A percentile compares a stretch with the other conserved stretches of the same genome.
Conservation (phyloP, 2,113 vertebrate species). For the Ophiodon elongatus region DNA sequence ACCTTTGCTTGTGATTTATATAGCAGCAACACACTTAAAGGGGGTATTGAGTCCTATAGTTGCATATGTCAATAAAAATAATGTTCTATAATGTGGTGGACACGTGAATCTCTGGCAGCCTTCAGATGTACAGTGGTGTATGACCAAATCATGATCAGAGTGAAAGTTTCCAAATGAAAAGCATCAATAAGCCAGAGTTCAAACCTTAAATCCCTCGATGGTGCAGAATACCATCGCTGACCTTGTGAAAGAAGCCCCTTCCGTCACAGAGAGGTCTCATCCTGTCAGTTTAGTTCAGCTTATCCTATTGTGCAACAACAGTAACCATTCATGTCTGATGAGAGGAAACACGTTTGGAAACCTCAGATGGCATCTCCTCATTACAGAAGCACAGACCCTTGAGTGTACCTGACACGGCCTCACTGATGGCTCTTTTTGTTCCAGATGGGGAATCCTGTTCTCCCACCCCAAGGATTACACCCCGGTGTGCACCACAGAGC, state of each 20-base stretch:
- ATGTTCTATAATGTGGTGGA: not conserved
- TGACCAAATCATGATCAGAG: not conserved
- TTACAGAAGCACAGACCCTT: not conserved
- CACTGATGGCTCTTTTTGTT: conserved; percentile 1
- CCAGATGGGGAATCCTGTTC: conserved; percentile 95
- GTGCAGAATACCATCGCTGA: not conserved
- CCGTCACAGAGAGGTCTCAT: conserved; percentile 1
- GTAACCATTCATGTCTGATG: not conserved
- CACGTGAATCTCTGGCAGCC: not conserved
- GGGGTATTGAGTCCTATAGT: not conserved
- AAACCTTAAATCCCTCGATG: not conserved
- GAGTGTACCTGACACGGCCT: not conserved
- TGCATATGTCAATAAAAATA: not conserved
- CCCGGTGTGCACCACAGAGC: conserved; percentile 95
- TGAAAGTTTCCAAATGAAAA: conserved; percentile 5
- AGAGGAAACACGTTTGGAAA: conserved; percentile 1
- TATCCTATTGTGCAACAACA: not conserved
- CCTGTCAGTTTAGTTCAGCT: conserved; percentile 8
- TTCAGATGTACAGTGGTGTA: not conserved
- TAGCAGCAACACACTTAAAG: not conserved
- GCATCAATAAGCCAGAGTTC: not conserved
- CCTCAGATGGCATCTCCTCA: not conserved
- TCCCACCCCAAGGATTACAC: conserved; percentile 95
- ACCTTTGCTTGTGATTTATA: not conserved
- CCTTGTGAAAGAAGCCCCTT: not conserved